A percentile compares a stretch with the other conserved stretches of the same genome.
Conservation (phyloP, 2,113 vertebrate species). For the Pseudorhombus dupliciocellatus region DNA sequence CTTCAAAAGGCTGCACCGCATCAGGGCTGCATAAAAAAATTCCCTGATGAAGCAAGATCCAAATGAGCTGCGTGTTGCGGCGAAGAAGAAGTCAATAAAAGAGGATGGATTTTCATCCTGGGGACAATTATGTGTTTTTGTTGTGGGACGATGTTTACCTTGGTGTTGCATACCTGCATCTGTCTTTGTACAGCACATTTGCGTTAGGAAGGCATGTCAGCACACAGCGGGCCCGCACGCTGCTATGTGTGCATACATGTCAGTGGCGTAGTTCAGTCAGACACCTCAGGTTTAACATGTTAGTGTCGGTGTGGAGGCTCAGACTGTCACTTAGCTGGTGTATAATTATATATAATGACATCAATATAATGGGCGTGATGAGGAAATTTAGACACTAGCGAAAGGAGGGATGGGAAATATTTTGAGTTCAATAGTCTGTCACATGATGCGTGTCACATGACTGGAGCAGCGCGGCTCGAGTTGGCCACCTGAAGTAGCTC, state of each 20-base stretch:
- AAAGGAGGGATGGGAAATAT: no score
- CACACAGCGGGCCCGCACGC: background rate
- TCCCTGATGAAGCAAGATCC: slow-evolving; percentile 75
- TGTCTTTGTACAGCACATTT: slow-evolving; percentile 8
- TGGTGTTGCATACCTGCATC: slow-evolving; percentile 30
- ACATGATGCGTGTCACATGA: no score
- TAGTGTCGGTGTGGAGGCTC: no score
- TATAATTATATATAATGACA: no score
- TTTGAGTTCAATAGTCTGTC: no score
- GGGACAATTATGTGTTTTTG: slow-evolving; percentile 71
- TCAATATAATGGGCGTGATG: no score
- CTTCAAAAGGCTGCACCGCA: slow-evolving; percentile 67
- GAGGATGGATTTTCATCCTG: slow-evolving; percentile 65
- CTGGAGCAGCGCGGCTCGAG: no score
- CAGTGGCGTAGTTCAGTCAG: background rate
- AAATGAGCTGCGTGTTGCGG: slow-evolving; percentile 73
- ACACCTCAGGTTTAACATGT: no score
- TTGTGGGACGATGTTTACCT: slow-evolving; percentile 67
- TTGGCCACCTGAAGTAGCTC: no score
- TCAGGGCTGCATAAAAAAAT: slow-evolving; percentile 67
- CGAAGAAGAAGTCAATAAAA: slow-evolving; percentile 72
- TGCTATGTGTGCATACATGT: slow-evolving; percentile 7
- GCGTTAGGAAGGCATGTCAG: background rate
- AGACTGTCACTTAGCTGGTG: no score
- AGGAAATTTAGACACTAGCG: no score